These are phyloP conservation scores for Macheiramphus alcinus DNA, from an alignment of 2,113 vertebrate genomes.

Conservation along the genomic window DNA sequence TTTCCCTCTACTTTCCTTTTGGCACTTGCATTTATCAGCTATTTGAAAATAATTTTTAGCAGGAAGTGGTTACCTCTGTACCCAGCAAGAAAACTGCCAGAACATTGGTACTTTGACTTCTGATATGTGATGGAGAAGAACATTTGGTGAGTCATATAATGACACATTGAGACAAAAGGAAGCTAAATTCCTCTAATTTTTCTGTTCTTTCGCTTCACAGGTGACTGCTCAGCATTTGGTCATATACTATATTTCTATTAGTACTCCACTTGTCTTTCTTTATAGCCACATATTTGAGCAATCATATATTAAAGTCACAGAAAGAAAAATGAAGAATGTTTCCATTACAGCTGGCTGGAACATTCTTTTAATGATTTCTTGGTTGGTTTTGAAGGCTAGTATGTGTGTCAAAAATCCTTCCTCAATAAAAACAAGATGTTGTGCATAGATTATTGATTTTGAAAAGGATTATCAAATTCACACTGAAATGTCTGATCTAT, in stretches of 20 bases:
- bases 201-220: not conserved
- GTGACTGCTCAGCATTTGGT: not conserved
- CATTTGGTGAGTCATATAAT: slow-evolving; percentile 43
- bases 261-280: not conserved
- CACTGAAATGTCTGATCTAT: not conserved
- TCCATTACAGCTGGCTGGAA: not conserved
- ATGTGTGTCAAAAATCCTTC: not conserved
- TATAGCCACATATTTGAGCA: not conserved
- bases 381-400: not conserved
- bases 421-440: not conserved
- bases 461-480: not conserved
- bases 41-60: slow-evolving; percentile 37
- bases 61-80: not conserved
- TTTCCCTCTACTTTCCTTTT: not conserved
- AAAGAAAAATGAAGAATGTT: not conserved
- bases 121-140: not conserved
- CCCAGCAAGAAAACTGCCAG: not conserved
- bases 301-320: not conserved
- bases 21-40: not conserved
- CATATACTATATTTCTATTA: not conserved
- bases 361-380: not conserved
- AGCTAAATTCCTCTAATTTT: not conserved
- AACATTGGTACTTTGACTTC: not conserved
- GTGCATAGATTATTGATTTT: not conserved
- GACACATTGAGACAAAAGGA: not conserved